Base-by-base conservation (phyloP, 2,113 vertebrate genomes). In the Sciurus niger region DNA sequence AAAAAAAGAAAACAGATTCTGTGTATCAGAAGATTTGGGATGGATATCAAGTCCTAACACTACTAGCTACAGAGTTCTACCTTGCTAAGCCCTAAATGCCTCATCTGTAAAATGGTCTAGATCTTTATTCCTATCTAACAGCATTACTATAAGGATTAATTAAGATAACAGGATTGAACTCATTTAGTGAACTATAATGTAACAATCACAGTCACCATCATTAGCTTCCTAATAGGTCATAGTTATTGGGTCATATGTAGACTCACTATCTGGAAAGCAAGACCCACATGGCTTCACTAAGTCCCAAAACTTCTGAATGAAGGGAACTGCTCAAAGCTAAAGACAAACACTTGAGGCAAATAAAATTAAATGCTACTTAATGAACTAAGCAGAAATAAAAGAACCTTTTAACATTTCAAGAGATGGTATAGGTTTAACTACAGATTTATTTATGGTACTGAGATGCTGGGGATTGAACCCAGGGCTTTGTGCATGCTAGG, bases 291-390 rank as follows among this genome's bases (percentile, higher is more conserved):
- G 78, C 46, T 74, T 93, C 77, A 43, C 65, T 68, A 95, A 93
- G 67, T 74, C 25, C 78, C 60, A 93, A 9, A 32, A 84, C 40
- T 40, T 48, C 76, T n/a, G 48, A 89, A 89, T 63, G 67, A 95
- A 93, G 13, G 32, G 70, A 93, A 84, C 9, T 67, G 17, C n/a
- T 96, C 67, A 93, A 93, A 90, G 51, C 30, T 70, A 83, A 92
- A 93, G 18, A 90, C 83, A 96, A 1, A 72, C 70, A 68, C 10
- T 48, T 58, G 28, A 93, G 37, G n/a, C 7, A 96, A 85, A 88
- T 70, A 65, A 95, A 96, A 89, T 25, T 55, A 84, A 96, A 83
- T 43, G 37, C 32, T 82, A 93, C 8, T 76, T 93, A 84, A 93
- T 93, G 76, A 94, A 80, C 12, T 70, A 24, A 67, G 7, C 18